Evolutionary conservation across 2,797 vertebrate genomes (phyloP), one percentile per base, ranked within the genome.

Genomic region (Sebastiscus albofasciatus): DNA sequence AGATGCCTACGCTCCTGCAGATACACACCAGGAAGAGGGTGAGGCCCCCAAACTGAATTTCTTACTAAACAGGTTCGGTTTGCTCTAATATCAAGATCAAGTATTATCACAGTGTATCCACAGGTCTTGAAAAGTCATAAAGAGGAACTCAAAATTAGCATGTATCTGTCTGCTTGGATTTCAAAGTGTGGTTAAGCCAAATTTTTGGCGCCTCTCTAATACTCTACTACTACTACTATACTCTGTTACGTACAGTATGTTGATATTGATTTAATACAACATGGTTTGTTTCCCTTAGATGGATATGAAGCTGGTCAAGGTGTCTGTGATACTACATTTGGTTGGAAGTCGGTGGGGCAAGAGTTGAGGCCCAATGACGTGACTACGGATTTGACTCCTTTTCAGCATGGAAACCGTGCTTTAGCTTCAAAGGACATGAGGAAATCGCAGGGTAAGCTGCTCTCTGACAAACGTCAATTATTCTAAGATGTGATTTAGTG

Each of bases 301-400:
- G 97, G 97, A 96, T 98, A 97, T 97, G 98, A 96, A 93, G 95
- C 97, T 96, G 97, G 97, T 96, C 97, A 96, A 95, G 96, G 97
- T 96, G 96, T 97, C 97, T 95, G 97, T 96, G 98, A 99, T 97
- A 97, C 96, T 98, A 96, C 98, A 95, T 97, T 97, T 99, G 97
- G 97, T 99, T 98, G 99, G 99, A 98, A 99, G 97, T 98, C 98
- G 97, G 94, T 99, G 98, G 98, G 98, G 99, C 97, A 99, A 99
- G 99, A 99, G 99, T 97, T 99, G 99, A 99, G 98, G 95, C 95
- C 98, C 96, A 99, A 99, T 96, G 97, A 99, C 97, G 97, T 99
- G 97, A 99, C 97, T 87, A 85, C 95, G 94, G 98, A 99, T 96
- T 97, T 97, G 95, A 97, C 96, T 94, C 96, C 95, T 97, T 97